A percentile compares a stretch with the other conserved stretches of the same genome.
phyloP scores from a whole-genome alignment of 23 tunicate genomes.

The Trididemnum miniatum region DNA sequence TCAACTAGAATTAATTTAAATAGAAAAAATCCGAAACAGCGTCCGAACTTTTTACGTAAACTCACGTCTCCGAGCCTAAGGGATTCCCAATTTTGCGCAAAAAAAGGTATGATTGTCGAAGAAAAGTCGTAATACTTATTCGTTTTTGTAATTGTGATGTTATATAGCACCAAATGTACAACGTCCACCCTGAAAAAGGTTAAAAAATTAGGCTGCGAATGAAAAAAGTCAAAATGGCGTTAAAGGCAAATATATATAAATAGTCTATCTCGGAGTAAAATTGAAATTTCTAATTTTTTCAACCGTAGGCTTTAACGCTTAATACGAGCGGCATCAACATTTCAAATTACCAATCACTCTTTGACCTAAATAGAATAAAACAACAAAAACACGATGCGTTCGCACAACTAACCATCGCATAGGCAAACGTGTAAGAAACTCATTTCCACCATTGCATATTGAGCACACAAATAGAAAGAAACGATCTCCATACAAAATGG shows the following conservation, averaged over 20 bases:
- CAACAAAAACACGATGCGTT: background rate
- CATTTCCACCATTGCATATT: slow-evolving; percentile 87
- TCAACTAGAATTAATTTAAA: too few species aligned
- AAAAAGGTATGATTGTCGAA: slow-evolving; percentile 63
- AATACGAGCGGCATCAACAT: too few species aligned
- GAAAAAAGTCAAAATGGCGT: too few species aligned
- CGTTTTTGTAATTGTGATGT: slow-evolving; percentile 82
- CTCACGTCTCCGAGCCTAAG: slow-evolving; percentile 79
- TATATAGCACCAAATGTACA: slow-evolving; percentile 88
- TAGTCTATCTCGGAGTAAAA: too few species aligned
- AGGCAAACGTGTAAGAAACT: slow-evolving; percentile 76
- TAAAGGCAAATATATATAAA: too few species aligned
- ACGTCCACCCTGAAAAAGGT: slow-evolving; percentile 93
- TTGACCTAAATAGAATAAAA: too few species aligned
- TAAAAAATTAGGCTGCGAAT: too few species aligned
- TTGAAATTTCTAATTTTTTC: too few species aligned
- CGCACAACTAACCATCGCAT: slow-evolving; percentile 75
- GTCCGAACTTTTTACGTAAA: too few species aligned
- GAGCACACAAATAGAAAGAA: slow-evolving; percentile 87
- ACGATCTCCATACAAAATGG: slow-evolving; percentile 87
- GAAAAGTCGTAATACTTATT: slow-evolving; percentile 76
- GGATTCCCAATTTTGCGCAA: slow-evolving; percentile 75
- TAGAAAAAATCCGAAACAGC: too few species aligned
- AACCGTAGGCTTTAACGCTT: too few species aligned
- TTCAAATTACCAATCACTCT: too few species aligned